Conservation (phyloP, 2,888 invertebrate species). For the Cerceris rybyensis region DNA sequence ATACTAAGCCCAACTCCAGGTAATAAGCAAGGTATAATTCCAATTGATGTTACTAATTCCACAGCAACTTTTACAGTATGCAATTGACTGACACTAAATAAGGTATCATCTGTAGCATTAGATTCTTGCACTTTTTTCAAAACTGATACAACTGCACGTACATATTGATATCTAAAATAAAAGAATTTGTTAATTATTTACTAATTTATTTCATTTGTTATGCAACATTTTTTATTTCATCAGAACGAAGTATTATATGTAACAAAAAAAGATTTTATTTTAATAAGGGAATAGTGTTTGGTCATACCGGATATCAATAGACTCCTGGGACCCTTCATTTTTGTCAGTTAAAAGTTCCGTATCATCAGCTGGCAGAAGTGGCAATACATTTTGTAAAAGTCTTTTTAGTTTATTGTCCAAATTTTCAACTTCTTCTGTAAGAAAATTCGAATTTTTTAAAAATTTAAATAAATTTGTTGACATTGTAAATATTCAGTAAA, state of each 20-base stretch:
- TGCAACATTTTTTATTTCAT: background rate
- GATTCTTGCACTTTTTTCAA: constrained; percentile 61
- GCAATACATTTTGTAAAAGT: constrained; percentile 68
- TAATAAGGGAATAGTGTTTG: background rate
- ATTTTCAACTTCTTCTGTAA: constrained; percentile 69
- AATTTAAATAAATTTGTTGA: background rate
- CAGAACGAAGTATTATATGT: background rate
- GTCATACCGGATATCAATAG: constrained; percentile 22
- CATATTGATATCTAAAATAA: constrained; percentile 67
- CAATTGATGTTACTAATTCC: constrained; percentile 86
- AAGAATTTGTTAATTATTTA: constrained; percentile 10
- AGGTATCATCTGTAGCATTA: constrained; percentile 56
- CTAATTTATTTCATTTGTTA: background rate
- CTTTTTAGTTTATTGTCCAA: constrained; percentile 69
- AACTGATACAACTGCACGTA: constrained; percentile 60
- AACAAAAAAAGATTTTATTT: background rate
- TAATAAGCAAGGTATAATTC: constrained; percentile 86
- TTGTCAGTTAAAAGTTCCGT: constrained; percentile 76
- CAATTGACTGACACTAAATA: constrained; percentile 87
- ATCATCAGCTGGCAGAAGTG: constrained; percentile 82
- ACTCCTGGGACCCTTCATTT: constrained; percentile 46
- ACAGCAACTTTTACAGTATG: constrained; percentile 85
- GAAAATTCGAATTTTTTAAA: constrained; percentile 34
- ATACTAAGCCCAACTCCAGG: constrained; percentile 86
- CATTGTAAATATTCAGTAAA: background rate